Percentiles rank a stretch among this genome's conserved stretches.
Conservation (phyloP, 2,797 vertebrate species). For the Synanceia verrucosa region DNA sequence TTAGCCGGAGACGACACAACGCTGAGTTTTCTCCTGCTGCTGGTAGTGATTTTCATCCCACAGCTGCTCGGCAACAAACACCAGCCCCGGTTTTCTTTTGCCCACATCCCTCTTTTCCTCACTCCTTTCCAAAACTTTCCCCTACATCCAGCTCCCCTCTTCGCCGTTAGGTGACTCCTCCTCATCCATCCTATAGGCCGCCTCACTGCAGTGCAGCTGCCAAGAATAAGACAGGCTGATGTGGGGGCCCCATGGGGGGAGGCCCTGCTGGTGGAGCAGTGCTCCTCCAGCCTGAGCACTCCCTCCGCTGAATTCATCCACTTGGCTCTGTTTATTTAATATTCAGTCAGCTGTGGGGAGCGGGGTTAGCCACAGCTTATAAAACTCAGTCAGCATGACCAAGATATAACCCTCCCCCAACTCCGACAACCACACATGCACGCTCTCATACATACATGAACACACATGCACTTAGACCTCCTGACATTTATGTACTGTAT, state of each 20-base stretch:
- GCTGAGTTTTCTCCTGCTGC: slow-evolving; percentile 34
- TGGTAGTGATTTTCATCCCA: slow-evolving; percentile 62
- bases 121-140: slow-evolving; percentile 48
- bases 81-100: slow-evolving; percentile 53
- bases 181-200: slow-evolving; percentile 50
- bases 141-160: slow-evolving; percentile 26
- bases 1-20: slow-evolving; percentile 13
- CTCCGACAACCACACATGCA: slow-evolving; percentile 13
- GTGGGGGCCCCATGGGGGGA: slow-evolving; percentile 76
- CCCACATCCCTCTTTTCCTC: slow-evolving; percentile 36
- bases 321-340: slow-evolving; percentile 88
- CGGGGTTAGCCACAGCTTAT: slow-evolving; percentile 87
- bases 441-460: slow-evolving; percentile 4
- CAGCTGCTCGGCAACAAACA: slow-evolving; percentile 61
- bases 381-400: slow-evolving; percentile 86
- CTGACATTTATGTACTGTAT: background rate
- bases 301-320: slow-evolving; percentile 77
- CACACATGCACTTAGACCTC: background rate
- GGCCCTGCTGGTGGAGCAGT: slow-evolving; percentile 48
- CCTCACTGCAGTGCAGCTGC: slow-evolving; percentile 75
- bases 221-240: slow-evolving; percentile 83
- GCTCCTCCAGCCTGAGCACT: slow-evolving; percentile 71
- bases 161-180: slow-evolving; percentile 3
- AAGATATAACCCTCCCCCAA: slow-evolving; percentile 72
- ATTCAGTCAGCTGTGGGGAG: slow-evolving; percentile 88